phyloP scores from a whole-genome alignment of 2,888 invertebrate species.

The Drosophila neutralis region DNA sequence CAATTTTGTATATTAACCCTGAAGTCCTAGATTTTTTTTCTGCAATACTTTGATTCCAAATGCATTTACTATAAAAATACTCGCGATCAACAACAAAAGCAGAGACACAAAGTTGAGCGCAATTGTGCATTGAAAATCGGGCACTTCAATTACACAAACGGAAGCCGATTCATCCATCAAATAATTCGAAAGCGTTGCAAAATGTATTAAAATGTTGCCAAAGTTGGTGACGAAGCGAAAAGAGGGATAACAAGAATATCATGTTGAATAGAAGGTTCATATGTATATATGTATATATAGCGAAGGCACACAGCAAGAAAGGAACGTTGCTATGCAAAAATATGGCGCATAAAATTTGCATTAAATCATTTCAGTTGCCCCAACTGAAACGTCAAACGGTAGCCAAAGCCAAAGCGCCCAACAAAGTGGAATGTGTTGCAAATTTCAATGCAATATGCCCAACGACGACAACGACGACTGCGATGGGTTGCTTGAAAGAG shows the following conservation, averaged over 20 bases:
- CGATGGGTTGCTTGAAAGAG: constrained; percentile 31
- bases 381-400: constrained; percentile 69
- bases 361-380: constrained; percentile 66
- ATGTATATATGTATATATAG: not conserved
- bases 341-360: constrained; percentile 77
- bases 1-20: not conserved
- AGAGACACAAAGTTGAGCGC: not conserved
- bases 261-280: constrained; percentile 36
- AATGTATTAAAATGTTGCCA: constrained; percentile 60
- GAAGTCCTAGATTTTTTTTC: not conserved
- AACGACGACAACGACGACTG: constrained; percentile 18
- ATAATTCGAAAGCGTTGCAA: constrained; percentile 60
- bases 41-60: not conserved
- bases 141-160: constrained; percentile 35
- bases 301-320: constrained; percentile 14
- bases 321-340: constrained; percentile 48
- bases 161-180: constrained; percentile 32
- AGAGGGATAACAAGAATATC: constrained; percentile 41
- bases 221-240: constrained; percentile 19
- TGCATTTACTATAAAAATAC: not conserved
- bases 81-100: not conserved
- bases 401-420: constrained; percentile 61
- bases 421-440: constrained; percentile 76
- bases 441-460: constrained; percentile 80
- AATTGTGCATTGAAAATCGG: not conserved